Conservation (phyloP, 2,113 vertebrate species). For the Neogobius melanostomus region DNA sequence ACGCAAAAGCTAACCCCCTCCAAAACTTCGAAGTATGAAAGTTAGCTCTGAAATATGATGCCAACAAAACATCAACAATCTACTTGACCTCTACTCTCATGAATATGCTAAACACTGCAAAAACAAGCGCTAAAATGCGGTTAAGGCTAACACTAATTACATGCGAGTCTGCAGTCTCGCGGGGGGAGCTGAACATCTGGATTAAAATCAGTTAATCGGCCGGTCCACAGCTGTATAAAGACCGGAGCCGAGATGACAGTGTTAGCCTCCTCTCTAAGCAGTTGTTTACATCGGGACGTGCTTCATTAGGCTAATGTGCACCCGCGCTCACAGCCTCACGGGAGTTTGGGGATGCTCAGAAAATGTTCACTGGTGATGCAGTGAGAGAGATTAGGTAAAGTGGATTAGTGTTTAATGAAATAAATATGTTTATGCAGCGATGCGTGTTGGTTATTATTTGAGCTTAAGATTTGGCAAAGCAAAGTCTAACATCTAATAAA, state of each 20-base stretch:
- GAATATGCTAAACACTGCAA: background rate
- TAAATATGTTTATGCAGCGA: background rate
- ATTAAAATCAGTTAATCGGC: constrained; percentile 47
- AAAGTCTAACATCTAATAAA: no score
- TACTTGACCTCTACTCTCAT: background rate
- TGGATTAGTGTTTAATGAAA: background rate
- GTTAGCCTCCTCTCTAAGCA: constrained; percentile 38
- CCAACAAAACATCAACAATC: background rate
- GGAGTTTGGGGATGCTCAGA: constrained; percentile 29
- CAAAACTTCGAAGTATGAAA: background rate
- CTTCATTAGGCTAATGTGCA: constrained; percentile 56
- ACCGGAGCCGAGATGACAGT: constrained; percentile 28
- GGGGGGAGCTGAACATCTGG: constrained; percentile 48
- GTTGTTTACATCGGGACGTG: constrained; percentile 60
- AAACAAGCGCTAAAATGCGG: background rate
- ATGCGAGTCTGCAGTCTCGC: constrained; percentile 32
- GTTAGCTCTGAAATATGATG: background rate
- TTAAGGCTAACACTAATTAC: constrained; percentile 16
- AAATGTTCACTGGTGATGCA: constrained; percentile 15
- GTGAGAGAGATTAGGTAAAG: background rate
- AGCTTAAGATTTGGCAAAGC: no score
- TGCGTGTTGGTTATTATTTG: no score
- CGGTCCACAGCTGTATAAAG: constrained; percentile 37
- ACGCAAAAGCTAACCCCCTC: background rate
- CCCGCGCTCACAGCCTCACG: constrained; percentile 40